phyloP scores from a whole-genome alignment of 2,113 vertebrate genomes.

The Mesoclemmys tuberculata region DNA sequence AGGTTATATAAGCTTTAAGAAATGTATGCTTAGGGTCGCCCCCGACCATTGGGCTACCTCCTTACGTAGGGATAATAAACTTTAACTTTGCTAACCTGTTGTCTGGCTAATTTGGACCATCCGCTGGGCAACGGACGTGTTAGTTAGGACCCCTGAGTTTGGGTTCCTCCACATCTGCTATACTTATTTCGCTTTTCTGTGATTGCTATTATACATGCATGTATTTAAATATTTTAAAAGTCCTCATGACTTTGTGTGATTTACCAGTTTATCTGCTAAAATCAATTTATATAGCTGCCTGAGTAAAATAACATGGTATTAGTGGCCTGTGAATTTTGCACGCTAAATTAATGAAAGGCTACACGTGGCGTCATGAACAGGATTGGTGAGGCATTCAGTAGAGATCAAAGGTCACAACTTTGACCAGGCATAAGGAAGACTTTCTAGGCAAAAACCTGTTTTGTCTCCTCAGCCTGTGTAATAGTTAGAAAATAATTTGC shows the following conservation, averaged over 20 bases:
- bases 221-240: neutral
- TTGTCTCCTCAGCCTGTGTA: too few relatives aligned
- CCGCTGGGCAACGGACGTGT: too few relatives aligned
- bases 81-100: too few relatives aligned
- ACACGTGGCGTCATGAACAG: neutral
- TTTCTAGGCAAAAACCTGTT: neutral
- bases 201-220: neutral
- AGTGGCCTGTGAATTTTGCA: neutral
- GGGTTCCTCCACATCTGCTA: too few relatives aligned
- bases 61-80: too few relatives aligned
- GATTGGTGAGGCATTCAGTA: neutral
- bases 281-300: neutral
- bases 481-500: neutral
- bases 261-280: neutral
- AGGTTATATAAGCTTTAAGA: too few relatives aligned
- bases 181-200: neutral
- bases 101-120: too few relatives aligned
- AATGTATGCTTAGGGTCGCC: too few relatives aligned
- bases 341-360: neutral
- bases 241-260: neutral
- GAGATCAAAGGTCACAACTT: neutral
- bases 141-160: too few relatives aligned
- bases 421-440: neutral
- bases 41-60: too few relatives aligned
- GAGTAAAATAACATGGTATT: neutral